Percentiles rank a stretch among this genome's conserved stretches.
Conservation (phyloP, 2,113 vertebrate genomes). For the Guaruba guarouba region DNA sequence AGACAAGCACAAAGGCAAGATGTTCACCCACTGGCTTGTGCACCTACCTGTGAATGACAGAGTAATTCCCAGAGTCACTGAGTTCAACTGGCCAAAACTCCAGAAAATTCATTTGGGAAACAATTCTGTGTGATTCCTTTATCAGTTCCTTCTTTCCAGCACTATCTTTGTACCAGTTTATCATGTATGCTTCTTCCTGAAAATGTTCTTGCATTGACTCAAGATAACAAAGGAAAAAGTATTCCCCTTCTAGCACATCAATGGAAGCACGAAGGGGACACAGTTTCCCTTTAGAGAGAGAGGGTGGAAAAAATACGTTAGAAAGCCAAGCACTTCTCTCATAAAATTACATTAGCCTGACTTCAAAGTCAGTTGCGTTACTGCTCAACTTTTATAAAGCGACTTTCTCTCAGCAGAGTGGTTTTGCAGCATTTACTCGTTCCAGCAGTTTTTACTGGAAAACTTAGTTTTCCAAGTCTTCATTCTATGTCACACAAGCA, state of each 20-base stretch:
- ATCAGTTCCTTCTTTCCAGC: neutral
- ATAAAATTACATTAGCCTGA: neutral
- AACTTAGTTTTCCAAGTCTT: neutral
- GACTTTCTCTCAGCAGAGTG: neutral
- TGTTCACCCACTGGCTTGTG: neutral
- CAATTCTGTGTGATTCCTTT: slow-evolving; percentile 41
- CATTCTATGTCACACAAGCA: neutral
- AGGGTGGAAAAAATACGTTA: neutral
- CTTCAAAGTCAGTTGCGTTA: neutral
- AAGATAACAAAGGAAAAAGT: slow-evolving; percentile 67
- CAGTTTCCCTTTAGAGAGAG: slow-evolving; percentile 33
- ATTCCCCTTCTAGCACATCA: slow-evolving; percentile 68
- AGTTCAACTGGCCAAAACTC: slow-evolving; percentile 77
- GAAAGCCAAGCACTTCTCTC: neutral
- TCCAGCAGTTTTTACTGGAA: neutral
- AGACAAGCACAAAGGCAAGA: neutral
- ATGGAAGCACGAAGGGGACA: slow-evolving; percentile 38
- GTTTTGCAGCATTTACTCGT: neutral
- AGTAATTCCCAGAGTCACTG: slow-evolving; percentile 69
- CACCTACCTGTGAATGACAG: slow-evolving; percentile 68
- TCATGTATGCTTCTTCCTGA: neutral
- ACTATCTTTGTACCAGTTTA: slow-evolving; percentile 63
- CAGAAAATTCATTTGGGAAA: slow-evolving; percentile 29
- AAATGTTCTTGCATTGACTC: neutral
- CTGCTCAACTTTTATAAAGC: neutral